These are phyloP conservation scores for Tenrec ecaudatus DNA, from an alignment of 2,113 vertebrate species.

Conservation along the genomic window DNA sequence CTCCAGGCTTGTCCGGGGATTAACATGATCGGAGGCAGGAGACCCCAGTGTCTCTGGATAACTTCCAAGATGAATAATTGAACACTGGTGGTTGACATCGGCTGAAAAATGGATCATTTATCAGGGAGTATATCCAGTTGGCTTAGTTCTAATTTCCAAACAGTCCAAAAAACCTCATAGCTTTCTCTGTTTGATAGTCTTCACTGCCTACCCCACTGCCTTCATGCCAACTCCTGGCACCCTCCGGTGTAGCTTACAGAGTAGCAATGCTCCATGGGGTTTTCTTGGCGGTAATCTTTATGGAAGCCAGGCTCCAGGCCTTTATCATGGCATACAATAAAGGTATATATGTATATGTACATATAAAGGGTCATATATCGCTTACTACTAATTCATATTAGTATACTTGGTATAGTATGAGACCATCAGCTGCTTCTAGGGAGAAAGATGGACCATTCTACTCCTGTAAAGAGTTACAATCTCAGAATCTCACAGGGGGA, in stretches of 20 bases:
- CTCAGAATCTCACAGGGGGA: too few relatives aligned
- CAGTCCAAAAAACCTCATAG: not conserved
- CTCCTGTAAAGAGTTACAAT: too few relatives aligned
- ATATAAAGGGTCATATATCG: too few relatives aligned
- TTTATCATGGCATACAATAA: not conserved
- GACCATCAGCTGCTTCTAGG: too few relatives aligned
- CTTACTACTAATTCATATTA: too few relatives aligned
- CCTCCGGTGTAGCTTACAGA: not conserved
- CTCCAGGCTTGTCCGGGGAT: not conserved
- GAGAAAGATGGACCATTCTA: too few relatives aligned
- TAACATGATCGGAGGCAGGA: conserved; percentile 36
- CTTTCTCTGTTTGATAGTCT: not conserved
- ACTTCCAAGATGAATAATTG: conserved; percentile 53
- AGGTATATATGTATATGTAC: too few relatives aligned
- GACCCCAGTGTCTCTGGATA: conserved; percentile 45
- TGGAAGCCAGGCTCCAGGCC: not conserved
- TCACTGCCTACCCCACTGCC: not conserved
- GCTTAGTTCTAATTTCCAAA: not conserved
- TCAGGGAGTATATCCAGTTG: not conserved
- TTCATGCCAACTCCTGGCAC: not conserved
- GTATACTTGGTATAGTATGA: too few relatives aligned
- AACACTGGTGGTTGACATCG: not conserved
- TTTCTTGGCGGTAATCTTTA: not conserved
- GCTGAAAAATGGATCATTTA: conserved; percentile 62
- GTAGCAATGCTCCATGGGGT: not conserved